Evolutionary conservation across 1,140 invertebrate species (phyloP).

Genomic region (Cydia splendana): DNA sequence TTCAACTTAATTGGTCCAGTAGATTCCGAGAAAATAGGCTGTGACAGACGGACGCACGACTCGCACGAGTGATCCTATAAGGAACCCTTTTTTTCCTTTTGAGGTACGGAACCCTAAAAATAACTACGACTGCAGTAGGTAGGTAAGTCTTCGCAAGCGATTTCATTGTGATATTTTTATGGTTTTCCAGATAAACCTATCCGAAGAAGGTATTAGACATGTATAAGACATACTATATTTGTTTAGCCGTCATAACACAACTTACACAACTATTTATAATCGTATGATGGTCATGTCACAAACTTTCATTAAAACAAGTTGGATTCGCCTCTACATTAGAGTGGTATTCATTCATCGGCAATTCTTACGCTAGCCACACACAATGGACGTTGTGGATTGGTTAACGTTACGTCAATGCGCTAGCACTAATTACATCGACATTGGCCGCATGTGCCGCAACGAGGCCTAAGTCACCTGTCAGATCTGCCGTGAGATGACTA

Average conservation of each 20-base stretch:
- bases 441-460: conserved; percentile 4
- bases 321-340: not conserved
- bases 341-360: not conserved
- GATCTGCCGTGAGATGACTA: not conserved
- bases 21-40: no score
- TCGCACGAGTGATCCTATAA: no score
- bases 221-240: no score
- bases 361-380: not conserved
- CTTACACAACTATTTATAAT: not conserved
- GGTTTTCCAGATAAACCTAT: no score
- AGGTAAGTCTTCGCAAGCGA: no score
- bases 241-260: not conserved
- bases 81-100: no score
- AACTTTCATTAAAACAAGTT: not conserved
- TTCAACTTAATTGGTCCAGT: no score
- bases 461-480: conserved; percentile 9
- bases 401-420: conserved; percentile 27
- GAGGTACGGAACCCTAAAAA: no score
- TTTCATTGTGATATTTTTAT: no score
- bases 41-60: no score
- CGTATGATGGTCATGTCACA: not conserved
- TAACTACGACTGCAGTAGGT: no score
- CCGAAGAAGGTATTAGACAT: no score
- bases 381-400: conserved; percentile 6
- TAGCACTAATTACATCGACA: conserved; percentile 27